These are phyloP conservation scores for Callipepla squamata DNA, from an alignment of 2,113 vertebrate genomes.

Conservation along the genomic window DNA sequence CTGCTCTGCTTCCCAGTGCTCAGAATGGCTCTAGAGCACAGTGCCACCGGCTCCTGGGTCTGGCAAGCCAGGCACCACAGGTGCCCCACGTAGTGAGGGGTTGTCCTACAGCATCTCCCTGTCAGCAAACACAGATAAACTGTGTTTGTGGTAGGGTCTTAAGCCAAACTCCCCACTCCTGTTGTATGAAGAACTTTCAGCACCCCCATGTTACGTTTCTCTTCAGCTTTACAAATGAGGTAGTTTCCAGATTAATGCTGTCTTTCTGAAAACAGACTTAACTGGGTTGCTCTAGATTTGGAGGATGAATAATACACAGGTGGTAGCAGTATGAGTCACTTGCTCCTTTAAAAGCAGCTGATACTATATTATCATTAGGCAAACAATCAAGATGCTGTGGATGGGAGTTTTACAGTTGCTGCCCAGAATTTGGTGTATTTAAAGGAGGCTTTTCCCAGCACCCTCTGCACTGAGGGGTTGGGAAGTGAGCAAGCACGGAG, in stretches of 20 bases:
- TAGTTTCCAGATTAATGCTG: constrained; percentile 49
- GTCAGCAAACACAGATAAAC: background rate
- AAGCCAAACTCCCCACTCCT: background rate
- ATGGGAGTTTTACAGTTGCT: constrained; percentile 1
- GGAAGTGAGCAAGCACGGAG: background rate
- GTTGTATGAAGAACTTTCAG: background rate
- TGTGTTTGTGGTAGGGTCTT: background rate
- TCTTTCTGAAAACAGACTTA: constrained; percentile 51
- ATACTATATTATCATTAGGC: constrained; percentile 35
- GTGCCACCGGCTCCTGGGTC: background rate
- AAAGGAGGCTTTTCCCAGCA: background rate
- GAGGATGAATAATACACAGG: constrained; percentile 38
- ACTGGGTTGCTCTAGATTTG: constrained; percentile 48
- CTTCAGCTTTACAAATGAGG: background rate
- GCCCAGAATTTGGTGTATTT: background rate
- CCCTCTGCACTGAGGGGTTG: background rate
- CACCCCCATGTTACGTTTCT: background rate
- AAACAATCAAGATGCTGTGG: constrained; percentile 34
- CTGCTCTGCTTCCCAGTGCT: background rate
- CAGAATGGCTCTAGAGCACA: background rate
- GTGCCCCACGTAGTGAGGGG: background rate
- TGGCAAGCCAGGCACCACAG: background rate
- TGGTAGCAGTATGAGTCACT: constrained; percentile 52
- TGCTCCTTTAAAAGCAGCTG: constrained; percentile 21
- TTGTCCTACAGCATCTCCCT: background rate